Conservation (phyloP, 2,888 invertebrate genomes). For the Amphipoea lucens region DNA sequence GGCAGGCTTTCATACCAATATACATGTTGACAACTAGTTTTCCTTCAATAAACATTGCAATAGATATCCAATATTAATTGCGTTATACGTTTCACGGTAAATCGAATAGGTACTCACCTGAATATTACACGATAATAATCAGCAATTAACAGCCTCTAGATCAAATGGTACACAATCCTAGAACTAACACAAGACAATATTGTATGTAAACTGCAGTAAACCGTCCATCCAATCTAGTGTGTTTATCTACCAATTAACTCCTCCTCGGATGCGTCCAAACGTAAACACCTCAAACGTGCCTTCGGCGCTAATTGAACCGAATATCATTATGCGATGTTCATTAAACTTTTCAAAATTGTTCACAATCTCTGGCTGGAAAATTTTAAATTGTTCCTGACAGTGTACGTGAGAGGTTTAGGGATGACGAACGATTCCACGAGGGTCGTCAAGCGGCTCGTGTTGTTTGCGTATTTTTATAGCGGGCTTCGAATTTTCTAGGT, state of each 20-base stretch:
- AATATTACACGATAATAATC: constrained; percentile 3
- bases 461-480: constrained; percentile 49
- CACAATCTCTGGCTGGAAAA: constrained; percentile 45
- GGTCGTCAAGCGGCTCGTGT: constrained; percentile 29
- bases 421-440: constrained; percentile 39
- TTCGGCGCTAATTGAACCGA: constrained; percentile 42
- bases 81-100: not conserved
- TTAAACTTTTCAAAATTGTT: constrained; percentile 57
- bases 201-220: constrained; percentile 37
- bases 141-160: not conserved
- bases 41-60: not conserved
- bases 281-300: constrained; percentile 43
- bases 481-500: constrained; percentile 19
- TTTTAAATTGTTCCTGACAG: constrained; percentile 45
- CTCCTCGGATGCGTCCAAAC: constrained; percentile 20
- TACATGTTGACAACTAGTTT: not conserved
- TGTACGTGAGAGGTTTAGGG: constrained; percentile 56
- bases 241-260: constrained; percentile 52
- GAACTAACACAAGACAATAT: constrained; percentile 21
- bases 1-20: no score
- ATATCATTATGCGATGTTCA: constrained; percentile 52
- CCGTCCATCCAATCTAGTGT: constrained; percentile 39
- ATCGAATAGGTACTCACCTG: not conserved
- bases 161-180: constrained; percentile 1
- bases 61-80: not conserved